These are phyloP conservation scores for Lycocerus yunnanus DNA, from an alignment of 2,888 invertebrate genomes.

Conservation along the genomic window DNA sequence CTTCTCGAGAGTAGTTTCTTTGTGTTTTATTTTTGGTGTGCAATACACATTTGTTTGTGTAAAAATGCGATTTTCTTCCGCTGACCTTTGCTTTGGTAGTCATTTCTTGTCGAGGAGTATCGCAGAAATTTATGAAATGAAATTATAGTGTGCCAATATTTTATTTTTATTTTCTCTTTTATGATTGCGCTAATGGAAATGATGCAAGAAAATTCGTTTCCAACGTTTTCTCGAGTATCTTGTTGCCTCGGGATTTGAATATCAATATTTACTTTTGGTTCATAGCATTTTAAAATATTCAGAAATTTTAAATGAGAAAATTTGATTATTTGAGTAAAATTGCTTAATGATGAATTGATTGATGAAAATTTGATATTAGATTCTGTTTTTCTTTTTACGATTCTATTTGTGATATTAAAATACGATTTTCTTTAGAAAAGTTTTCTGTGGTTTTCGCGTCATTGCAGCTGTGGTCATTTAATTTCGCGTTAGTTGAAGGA, in stretches of 20 bases:
- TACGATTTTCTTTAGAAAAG: background rate
- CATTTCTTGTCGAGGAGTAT: background rate
- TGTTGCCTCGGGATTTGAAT: constrained; percentile 24
- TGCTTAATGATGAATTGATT: background rate
- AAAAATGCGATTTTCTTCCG: background rate
- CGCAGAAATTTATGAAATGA: background rate
- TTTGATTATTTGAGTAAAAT: background rate
- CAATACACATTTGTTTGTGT: background rate
- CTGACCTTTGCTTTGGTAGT: background rate
- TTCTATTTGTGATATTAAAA: constrained; percentile 1
- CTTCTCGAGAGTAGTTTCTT: background rate
- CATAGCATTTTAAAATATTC: constrained; percentile 25
- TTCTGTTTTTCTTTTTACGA: background rate
- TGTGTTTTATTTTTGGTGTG: background rate
- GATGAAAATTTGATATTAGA: background rate
- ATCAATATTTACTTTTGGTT: constrained; percentile 27
- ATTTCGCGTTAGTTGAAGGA: constrained; percentile 17
- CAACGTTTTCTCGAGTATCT: constrained; percentile 21
- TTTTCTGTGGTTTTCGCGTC: background rate
- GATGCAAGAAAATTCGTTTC: constrained; percentile 27
- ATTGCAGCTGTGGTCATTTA: constrained; percentile 24
- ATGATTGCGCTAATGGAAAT: constrained; percentile 18
- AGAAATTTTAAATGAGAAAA: constrained; percentile 2
- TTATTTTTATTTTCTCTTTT: background rate
- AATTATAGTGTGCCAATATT: background rate